Percentiles rank a stretch among this genome's conserved stretches.
phyloP scores from a whole-genome alignment of 2,797 vertebrate genomes.

The Propithecus perrieri region DNA sequence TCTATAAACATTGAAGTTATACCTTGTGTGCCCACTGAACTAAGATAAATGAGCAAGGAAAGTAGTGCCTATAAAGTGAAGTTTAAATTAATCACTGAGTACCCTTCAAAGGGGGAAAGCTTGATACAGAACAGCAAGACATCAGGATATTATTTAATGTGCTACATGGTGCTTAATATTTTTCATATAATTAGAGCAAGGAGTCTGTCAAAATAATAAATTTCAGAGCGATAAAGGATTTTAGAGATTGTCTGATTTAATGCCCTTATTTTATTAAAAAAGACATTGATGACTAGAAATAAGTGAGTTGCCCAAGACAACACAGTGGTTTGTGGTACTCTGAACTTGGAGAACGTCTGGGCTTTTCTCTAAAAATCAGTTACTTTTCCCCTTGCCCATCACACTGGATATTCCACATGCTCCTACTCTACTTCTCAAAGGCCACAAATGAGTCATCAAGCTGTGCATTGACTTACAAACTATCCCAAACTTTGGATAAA shows the following conservation, averaged over 20 bases:
- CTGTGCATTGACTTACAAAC: not conserved
- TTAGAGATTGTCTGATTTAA: not conserved
- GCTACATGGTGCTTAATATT: not conserved
- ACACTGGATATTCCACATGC: not conserved
- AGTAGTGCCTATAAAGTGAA: slow-evolving; percentile 45
- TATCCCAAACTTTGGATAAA: not conserved
- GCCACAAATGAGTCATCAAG: not conserved
- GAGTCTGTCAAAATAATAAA: slow-evolving; percentile 39
- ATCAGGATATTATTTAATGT: slow-evolving; percentile 29
- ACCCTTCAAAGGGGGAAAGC: slow-evolving; percentile 27
- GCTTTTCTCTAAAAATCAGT: not conserved
- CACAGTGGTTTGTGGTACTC: not conserved
- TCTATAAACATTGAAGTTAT: slow-evolving; percentile 48
- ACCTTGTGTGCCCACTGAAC: slow-evolving; percentile 40
- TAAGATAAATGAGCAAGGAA: slow-evolving; percentile 42
- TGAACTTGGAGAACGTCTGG: not conserved
- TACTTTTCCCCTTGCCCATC: not conserved
- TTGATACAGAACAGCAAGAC: slow-evolving; percentile 36
- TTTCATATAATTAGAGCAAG: slow-evolving; percentile 49
- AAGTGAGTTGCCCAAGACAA: not conserved
- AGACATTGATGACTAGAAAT: not conserved
- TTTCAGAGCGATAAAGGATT: not conserved
- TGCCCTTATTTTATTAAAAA: not conserved
- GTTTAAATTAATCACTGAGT: slow-evolving; percentile 42
- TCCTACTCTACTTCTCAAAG: not conserved